These are phyloP conservation scores for Dryas iulia DNA, from an alignment of 1,140 invertebrate species.

Conservation along the genomic window DNA sequence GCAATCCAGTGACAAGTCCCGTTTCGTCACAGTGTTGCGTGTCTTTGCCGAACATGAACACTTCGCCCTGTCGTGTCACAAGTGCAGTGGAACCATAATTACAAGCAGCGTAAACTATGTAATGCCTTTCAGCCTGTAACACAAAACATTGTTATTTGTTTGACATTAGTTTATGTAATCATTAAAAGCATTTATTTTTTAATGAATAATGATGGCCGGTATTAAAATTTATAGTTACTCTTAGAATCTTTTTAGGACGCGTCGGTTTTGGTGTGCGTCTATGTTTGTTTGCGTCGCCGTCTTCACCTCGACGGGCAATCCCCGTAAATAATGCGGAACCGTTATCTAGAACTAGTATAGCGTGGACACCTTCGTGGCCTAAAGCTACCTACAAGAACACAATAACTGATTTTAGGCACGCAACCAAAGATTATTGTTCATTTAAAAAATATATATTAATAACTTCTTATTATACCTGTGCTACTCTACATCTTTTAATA, in stretches of 20 bases:
- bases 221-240: constrained; percentile 78
- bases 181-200: not conserved
- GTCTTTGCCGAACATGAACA: constrained; percentile 98
- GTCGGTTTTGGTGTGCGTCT: constrained; percentile 93
- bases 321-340: constrained; percentile 93
- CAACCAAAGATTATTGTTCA: not conserved
- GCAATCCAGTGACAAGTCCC: constrained; percentile 86
- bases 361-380: constrained; percentile 96
- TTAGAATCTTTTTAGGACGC: constrained; percentile 95
- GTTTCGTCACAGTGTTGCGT: constrained; percentile 91
- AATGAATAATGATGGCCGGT: too few relatives aligned
- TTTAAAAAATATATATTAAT: too few relatives aligned
- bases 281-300: constrained; percentile 93
- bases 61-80: constrained; percentile 92
- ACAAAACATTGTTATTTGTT: not conserved
- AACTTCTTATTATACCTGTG: constrained; percentile 47
- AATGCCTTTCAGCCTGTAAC: constrained; percentile 85
- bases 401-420: not conserved
- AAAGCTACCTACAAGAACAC: constrained; percentile 86
- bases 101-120: constrained; percentile 91
- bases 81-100: constrained; percentile 97
- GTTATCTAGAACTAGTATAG: constrained; percentile 93
- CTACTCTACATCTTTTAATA: constrained; percentile 58
- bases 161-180: too few relatives aligned
- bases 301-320: constrained; percentile 94